Percentiles rank a stretch among this genome's conserved stretches.
Evolutionary conservation across 2,888 invertebrate genomes (phyloP).

Genomic region (Arctia plantaginis): DNA sequence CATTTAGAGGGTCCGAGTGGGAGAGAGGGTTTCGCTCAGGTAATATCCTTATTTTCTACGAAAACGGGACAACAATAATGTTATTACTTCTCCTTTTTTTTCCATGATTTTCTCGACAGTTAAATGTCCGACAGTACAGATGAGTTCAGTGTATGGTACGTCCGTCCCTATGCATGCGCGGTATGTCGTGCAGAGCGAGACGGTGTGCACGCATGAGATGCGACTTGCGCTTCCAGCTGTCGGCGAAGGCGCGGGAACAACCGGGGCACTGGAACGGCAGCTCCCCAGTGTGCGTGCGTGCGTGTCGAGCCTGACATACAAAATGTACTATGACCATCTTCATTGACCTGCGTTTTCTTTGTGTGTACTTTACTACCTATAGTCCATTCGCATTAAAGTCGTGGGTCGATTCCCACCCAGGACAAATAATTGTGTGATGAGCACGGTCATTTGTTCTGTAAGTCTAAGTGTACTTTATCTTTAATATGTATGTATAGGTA

Average conservation of each 20-base stretch:
- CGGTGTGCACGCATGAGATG: conserved; percentile 79
- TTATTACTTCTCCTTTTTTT: neutral
- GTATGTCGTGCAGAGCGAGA: conserved; percentile 69
- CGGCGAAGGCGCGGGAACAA: conserved; percentile 74
- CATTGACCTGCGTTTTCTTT: neutral
- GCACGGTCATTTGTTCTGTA: too few species aligned
- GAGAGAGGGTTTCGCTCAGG: too few species aligned
- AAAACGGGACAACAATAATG: too few species aligned
- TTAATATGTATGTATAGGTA: too few species aligned
- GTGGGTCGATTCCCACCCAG: too few species aligned
- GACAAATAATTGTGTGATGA: too few species aligned
- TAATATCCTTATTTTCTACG: too few species aligned
- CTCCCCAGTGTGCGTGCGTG: conserved; percentile 79
- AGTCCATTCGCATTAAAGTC: too few species aligned
- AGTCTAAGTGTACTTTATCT: too few species aligned
- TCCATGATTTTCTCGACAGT: neutral
- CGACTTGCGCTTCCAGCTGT: conserved; percentile 83
- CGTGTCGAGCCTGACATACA: conserved; percentile 68
- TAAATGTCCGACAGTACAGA: neutral
- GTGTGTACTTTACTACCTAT: too few species aligned
- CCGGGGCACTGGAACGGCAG: conserved; percentile 75
- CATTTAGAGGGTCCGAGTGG: too few species aligned
- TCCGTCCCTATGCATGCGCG: conserved; percentile 68
- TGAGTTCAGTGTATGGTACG: conserved; percentile 30
- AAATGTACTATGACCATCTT: neutral